Conservation (phyloP, 35 echinoderm and acorn worm species). For the Ophioderma brevispina region DNA sequence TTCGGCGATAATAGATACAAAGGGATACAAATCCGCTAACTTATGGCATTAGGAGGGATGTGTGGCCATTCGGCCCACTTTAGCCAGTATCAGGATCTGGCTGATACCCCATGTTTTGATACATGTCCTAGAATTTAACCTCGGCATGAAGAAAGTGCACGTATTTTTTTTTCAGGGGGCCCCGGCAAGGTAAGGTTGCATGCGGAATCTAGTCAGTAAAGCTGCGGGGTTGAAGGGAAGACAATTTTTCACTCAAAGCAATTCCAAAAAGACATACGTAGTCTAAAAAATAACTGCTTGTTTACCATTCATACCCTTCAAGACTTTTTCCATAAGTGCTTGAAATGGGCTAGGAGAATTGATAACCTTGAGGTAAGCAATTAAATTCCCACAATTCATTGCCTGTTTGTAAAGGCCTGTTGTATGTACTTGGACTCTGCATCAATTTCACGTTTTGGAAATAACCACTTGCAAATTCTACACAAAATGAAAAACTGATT, state of each 20-base stretch:
- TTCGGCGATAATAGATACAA: background rate
- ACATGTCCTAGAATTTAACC: slow-evolving; percentile 50
- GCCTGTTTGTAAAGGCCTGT: slow-evolving; percentile 47
- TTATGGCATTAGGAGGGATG: too few relatives aligned
- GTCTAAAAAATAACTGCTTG: slow-evolving; percentile 36
- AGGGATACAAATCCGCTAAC: background rate
- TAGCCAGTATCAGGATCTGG: background rate
- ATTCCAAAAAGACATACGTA: slow-evolving; percentile 46
- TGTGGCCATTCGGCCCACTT: background rate
- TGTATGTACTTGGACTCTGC: slow-evolving; percentile 31
- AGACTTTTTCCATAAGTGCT: slow-evolving; percentile 57
- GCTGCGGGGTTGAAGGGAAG: slow-evolving; percentile 11
- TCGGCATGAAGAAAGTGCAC: slow-evolving; percentile 45
- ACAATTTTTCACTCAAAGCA: slow-evolving; percentile 36
- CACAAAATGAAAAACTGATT: slow-evolving; percentile 24
- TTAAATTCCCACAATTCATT: slow-evolving; percentile 42
- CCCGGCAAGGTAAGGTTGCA: slow-evolving; percentile 48
- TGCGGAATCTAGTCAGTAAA: slow-evolving; percentile 17
- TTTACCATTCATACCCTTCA: slow-evolving; percentile 52
- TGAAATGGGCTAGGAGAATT: slow-evolving; percentile 43
- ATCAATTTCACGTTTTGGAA: slow-evolving; percentile 53
- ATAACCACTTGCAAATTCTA: slow-evolving; percentile 58
- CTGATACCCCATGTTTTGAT: background rate
- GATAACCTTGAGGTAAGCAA: slow-evolving; percentile 41
- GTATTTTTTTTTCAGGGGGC: slow-evolving; percentile 54